Evolutionary conservation across 2,113 vertebrate genomes (phyloP), one percentile per base, ranked within the genome.

Genomic region (Rattus rattus): DNA sequence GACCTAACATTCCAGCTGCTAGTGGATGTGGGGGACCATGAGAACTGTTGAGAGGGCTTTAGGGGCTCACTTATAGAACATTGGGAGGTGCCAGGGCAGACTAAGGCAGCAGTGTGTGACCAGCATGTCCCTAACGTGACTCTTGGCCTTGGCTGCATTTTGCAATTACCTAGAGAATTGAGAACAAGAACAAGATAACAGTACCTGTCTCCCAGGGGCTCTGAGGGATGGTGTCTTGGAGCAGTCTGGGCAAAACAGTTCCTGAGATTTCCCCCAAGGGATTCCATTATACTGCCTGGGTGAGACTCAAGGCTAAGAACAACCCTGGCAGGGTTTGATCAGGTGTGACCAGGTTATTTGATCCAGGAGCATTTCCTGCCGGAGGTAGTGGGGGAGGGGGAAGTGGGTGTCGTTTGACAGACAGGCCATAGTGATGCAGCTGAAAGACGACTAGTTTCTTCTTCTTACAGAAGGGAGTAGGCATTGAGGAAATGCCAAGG

Each of bases 361-460:
- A 11, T 54, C 47, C 39, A 7, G 75, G 22, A 63, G 88, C 43
- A 7, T 59, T 94, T 90, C 24, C 84, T 84, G 43, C 61, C 13
- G 24, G 75, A n/a, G 0, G 0, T 17, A 63, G 69, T n/a, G 26
- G 22, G n/a, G 17, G 83, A 13, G 26, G 56, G 56, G 10, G 5
- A 12, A 16, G 11, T 24, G 14, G 63, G 10, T 49, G 10, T 61
- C 11, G 49, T 75, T 84, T 67, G 72, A 83, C 33, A 2, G 77
- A 47, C 77, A n/a, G 24, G 30, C 1, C 39, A 1, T 36, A 39
- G 43, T 24, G 17, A n/a, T n/a, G 13, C 20, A 5, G 19, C 7
- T 1, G 65, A 75, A 91, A 63, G 26, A 19, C 67, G 20, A 7
- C 22, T 12, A 33, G 0, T 11, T 43, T 54, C 1, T 75, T 5